These are phyloP conservation scores for Drosophila tristis DNA, from an alignment of 1,140 invertebrate genomes.

Conservation along the genomic window DNA sequence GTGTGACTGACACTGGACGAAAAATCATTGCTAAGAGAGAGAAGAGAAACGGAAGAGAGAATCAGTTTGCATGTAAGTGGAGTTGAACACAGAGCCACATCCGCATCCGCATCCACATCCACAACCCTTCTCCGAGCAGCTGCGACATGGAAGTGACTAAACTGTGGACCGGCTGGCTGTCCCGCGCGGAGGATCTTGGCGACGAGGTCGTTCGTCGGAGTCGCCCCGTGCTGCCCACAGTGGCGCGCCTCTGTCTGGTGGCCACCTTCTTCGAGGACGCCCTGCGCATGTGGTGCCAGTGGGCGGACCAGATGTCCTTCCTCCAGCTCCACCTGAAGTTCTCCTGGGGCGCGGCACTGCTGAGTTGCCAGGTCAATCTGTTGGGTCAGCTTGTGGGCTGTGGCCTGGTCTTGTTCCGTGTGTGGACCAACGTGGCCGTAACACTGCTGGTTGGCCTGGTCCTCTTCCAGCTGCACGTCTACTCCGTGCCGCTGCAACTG, in stretches of 20 bases:
- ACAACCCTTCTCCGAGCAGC: too few relatives aligned
- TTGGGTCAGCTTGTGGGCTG: slow-evolving; percentile 37
- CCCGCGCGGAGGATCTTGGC: slow-evolving; percentile 9
- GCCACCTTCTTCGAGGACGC: slow-evolving; percentile 50
- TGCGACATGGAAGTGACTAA: slow-evolving; percentile 7
- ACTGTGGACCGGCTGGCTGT: slow-evolving; percentile 6
- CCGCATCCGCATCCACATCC: neutral
- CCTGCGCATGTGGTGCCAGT: slow-evolving; percentile 40
- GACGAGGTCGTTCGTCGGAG: slow-evolving; percentile 25
- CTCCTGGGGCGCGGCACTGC: slow-evolving; percentile 1
- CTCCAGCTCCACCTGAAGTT: slow-evolving; percentile 18
- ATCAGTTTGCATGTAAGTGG: slow-evolving; percentile 32
- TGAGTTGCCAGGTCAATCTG: slow-evolving; percentile 8
- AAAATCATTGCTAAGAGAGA: neutral
- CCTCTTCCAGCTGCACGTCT: slow-evolving; percentile 20
- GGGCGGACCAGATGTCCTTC: slow-evolving; percentile 12
- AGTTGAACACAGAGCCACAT: slow-evolving; percentile 3
- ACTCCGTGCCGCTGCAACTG: slow-evolving; percentile 13
- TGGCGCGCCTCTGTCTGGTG: slow-evolving; percentile 41
- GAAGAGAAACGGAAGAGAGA: slow-evolving; percentile 2
- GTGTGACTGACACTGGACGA: slow-evolving; percentile 18
- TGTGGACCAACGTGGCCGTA: slow-evolving; percentile 33
- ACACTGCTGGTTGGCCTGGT: slow-evolving; percentile 27
- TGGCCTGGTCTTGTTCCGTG: slow-evolving; percentile 14
- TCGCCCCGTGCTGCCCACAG: slow-evolving; percentile 19